These are phyloP conservation scores for Halictus ligatus DNA, from an alignment of 2,888 invertebrate genomes.

Conservation along the genomic window DNA sequence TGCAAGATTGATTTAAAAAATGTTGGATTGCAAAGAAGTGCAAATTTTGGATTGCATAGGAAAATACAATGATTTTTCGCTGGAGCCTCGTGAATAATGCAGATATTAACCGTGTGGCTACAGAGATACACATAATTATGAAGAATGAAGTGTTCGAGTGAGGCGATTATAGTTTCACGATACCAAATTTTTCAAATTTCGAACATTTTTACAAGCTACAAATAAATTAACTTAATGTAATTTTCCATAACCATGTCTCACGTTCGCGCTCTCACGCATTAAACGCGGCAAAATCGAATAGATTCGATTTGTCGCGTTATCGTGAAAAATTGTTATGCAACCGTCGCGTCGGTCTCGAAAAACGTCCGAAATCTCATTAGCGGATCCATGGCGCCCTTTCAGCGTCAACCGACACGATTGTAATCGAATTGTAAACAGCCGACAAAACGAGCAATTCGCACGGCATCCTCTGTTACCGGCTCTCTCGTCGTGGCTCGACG, in stretches of 20 bases:
- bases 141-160: too few species aligned
- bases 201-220: not conserved
- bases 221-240: not conserved
- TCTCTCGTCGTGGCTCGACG: conserved; percentile 63
- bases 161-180: not conserved
- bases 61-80: too few species aligned
- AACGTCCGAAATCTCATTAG: not conserved
- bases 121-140: too few species aligned
- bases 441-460: conserved; percentile 69
- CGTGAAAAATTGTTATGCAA: not conserved
- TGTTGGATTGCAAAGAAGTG: too few species aligned
- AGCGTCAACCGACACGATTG: conserved; percentile 58
- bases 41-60: too few species aligned
- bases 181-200: not conserved
- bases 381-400: conserved; percentile 1
- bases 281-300: not conserved
- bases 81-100: too few species aligned
- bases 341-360: not conserved
- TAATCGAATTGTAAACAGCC: conserved; percentile 76
- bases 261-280: not conserved
- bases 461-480: conserved; percentile 66
- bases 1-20: too few species aligned
- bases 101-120: too few species aligned
- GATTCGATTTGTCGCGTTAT: conserved; percentile 28
- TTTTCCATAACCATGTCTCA: not conserved